Evolutionary conservation across 1,140 invertebrate genomes (phyloP).

Genomic region (Philotrypesis tridentata): DNA sequence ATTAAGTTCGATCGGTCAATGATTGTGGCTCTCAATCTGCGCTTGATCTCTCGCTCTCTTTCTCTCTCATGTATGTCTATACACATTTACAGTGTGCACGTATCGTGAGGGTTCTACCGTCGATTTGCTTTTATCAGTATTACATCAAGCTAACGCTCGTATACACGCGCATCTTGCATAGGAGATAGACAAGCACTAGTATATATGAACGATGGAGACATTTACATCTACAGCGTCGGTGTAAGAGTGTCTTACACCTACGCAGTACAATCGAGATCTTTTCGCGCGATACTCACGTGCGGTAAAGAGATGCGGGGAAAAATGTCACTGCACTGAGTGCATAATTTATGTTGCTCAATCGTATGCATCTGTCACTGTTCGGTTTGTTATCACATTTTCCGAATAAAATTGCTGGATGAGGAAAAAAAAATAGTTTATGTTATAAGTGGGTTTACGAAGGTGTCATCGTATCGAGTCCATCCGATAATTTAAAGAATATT

Average conservation of each 20-base stretch:
- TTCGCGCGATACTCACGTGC: neutral
- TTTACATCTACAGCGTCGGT: constrained; percentile 5
- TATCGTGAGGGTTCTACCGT: neutral
- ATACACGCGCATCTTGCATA: neutral
- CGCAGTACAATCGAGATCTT: neutral
- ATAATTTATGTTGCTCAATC: neutral
- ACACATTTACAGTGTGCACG: no score
- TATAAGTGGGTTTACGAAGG: neutral
- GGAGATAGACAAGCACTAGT: neutral
- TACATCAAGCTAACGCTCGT: neutral
- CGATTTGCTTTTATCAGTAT: neutral
- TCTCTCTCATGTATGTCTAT: neutral
- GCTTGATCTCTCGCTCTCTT: constrained; percentile 1
- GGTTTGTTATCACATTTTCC: neutral
- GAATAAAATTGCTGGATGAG: neutral
- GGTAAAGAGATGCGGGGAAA: neutral
- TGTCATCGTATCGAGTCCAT: no score
- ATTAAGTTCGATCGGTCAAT: constrained; percentile 36
- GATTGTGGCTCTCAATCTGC: constrained; percentile 27
- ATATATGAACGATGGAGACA: constrained; percentile 9
- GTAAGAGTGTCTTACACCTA: neutral
- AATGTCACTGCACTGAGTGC: neutral
- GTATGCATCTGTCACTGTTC: neutral
- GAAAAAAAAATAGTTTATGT: neutral
- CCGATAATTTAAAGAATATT: neutral